phyloP scores from a whole-genome alignment of 2,888 invertebrate genomes.

The Caenorhabditis sp. region DNA sequence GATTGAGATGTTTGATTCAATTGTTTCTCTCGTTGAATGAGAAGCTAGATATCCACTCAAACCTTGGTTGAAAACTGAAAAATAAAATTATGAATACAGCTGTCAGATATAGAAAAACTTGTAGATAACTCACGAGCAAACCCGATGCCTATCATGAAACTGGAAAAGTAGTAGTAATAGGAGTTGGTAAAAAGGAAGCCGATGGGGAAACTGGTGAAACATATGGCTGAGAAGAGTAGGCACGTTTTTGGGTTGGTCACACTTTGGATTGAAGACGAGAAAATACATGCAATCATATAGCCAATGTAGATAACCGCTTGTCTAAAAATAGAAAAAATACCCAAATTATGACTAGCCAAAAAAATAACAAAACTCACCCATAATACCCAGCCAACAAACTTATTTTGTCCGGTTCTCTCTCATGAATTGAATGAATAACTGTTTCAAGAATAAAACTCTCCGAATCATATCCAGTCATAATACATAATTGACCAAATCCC shows the following conservation, averaged over 20 bases:
- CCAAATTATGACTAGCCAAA: background rate
- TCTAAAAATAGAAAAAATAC: slow-evolving; percentile 19
- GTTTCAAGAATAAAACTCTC: slow-evolving; percentile 54
- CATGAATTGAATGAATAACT: slow-evolving; percentile 56
- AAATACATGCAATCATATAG: slow-evolving; percentile 44
- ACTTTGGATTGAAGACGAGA: slow-evolving; percentile 41
- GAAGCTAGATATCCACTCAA: slow-evolving; percentile 45
- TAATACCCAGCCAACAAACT: slow-evolving; percentile 54
- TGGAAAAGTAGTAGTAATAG: slow-evolving; percentile 45
- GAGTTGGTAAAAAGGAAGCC: slow-evolving; percentile 52
- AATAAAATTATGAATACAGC: background rate
- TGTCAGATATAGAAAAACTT: no score
- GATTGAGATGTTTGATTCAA: slow-evolving; percentile 42
- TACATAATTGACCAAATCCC: slow-evolving; percentile 52
- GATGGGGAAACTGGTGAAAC: slow-evolving; percentile 32
- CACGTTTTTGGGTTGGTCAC: slow-evolving; percentile 26
- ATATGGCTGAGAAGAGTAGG: slow-evolving; percentile 27
- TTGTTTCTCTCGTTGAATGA: slow-evolving; percentile 45
- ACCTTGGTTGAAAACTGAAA: slow-evolving; percentile 47
- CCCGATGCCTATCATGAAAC: slow-evolving; percentile 44
- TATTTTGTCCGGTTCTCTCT: slow-evolving; percentile 44
- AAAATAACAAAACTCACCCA: slow-evolving; percentile 43
- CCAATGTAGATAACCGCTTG: slow-evolving; percentile 40
- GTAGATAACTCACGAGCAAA: slow-evolving; percentile 34
- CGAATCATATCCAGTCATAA: slow-evolving; percentile 50